Percentiles rank a stretch among this genome's conserved stretches.
Conservation (phyloP, 2,888 invertebrate species). For the Dichetophora obliterata region DNA sequence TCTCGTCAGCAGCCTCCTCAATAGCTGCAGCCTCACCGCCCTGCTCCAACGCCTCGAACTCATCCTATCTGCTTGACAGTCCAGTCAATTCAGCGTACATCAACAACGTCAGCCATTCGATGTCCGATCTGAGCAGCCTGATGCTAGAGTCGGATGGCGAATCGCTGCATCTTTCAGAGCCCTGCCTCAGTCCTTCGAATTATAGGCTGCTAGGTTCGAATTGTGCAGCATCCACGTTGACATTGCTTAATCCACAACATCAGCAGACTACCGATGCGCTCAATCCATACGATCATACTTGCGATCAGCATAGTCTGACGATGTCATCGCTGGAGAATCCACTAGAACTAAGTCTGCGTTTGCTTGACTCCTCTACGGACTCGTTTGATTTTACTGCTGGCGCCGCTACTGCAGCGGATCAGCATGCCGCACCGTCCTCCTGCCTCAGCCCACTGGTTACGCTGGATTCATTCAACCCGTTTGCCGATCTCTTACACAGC, state of each 20-base stretch:
- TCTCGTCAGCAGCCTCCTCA: constrained; percentile 50
- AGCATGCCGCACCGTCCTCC: constrained; percentile 61
- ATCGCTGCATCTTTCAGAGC: constrained; percentile 69
- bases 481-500: constrained; percentile 63
- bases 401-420: constrained; percentile 48
- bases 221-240: not conserved
- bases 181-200: constrained; percentile 61
- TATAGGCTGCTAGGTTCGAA: not conserved
- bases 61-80: constrained; percentile 51
- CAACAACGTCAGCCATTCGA: constrained; percentile 51
- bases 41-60: constrained; percentile 44
- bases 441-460: constrained; percentile 63
- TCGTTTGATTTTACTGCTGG: constrained; percentile 61
- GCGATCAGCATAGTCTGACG: not conserved
- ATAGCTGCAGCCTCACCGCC: constrained; percentile 32
- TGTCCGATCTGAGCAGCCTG: constrained; percentile 62
- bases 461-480: constrained; percentile 64
- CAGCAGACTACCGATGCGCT: not conserved
- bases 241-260: not conserved
- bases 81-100: constrained; percentile 27
- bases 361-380: constrained; percentile 65
- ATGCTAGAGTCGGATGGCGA: constrained; percentile 75
- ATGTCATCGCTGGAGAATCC: constrained; percentile 60
- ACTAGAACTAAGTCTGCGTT: constrained; percentile 63
- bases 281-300: not conserved